Conservation (phyloP, 2,113 vertebrate genomes). For the Ammospiza nelsoni region DNA sequence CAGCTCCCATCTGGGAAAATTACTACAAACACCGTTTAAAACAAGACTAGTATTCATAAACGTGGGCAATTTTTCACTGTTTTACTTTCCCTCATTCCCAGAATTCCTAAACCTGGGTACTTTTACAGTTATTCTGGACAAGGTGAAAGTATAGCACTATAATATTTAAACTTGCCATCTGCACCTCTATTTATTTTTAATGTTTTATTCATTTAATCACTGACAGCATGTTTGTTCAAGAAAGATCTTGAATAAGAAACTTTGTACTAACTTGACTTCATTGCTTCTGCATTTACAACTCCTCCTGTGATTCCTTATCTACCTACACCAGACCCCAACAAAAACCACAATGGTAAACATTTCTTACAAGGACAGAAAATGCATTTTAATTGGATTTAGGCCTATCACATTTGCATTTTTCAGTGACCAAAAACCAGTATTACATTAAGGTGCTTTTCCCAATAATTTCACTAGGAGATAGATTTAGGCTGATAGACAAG, state of each 20-base stretch:
- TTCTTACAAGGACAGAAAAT: conserved; percentile 27
- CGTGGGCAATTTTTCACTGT: conserved; percentile 38
- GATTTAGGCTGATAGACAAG: background rate
- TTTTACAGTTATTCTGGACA: conserved; percentile 43
- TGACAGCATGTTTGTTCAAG: conserved; percentile 13
- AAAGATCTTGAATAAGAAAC: conserved; percentile 12
- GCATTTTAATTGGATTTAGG: conserved; percentile 12
- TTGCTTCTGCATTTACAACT: conserved; percentile 14
- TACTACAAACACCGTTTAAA: conserved; percentile 47
- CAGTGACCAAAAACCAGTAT: background rate
- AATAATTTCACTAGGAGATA: background rate
- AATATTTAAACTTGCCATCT: conserved; percentile 25
- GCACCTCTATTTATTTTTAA: conserved; percentile 36
- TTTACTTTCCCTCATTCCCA: background rate
- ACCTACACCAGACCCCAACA: background rate
- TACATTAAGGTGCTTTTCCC: background rate
- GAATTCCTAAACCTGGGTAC: conserved; percentile 4
- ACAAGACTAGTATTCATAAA: conserved; percentile 68
- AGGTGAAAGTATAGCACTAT: background rate
- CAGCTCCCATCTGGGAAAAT: conserved; percentile 54
- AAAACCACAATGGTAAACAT: conserved; percentile 3
- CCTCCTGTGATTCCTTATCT: background rate
- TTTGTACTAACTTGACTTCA: conserved; percentile 41
- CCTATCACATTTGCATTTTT: background rate
- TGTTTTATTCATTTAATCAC: conserved; percentile 12